Percentiles rank a stretch among this genome's conserved stretches.
phyloP scores from a whole-genome alignment of 1,140 invertebrate species.

The Drosophila jambulina region DNA sequence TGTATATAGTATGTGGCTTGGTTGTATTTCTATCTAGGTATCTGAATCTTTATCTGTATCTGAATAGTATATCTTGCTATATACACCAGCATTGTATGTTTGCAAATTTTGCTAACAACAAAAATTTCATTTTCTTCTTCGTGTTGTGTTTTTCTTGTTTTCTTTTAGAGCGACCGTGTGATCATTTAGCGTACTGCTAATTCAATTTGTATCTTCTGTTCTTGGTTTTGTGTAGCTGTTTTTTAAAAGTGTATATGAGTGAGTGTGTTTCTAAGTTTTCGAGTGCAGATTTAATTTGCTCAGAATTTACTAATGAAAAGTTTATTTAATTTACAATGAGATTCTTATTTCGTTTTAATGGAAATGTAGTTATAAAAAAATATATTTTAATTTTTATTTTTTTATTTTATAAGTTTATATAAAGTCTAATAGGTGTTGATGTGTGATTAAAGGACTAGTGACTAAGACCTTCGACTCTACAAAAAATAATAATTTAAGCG shows the following conservation, averaged over 20 bases:
- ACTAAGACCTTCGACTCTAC: too few species aligned
- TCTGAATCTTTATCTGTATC: constrained; percentile 44
- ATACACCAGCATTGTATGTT: constrained; percentile 45
- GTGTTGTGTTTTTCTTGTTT: constrained; percentile 54
- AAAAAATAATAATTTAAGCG: too few species aligned
- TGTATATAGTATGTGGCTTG: constrained; percentile 31
- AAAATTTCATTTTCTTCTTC: constrained; percentile 36
- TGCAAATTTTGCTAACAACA: constrained; percentile 70
- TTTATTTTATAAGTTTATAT: too few species aligned
- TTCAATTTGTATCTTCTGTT: constrained; percentile 69
- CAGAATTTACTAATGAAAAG: neutral
- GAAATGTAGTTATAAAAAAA: neutral
- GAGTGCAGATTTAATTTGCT: neutral
- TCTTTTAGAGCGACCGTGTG: constrained; percentile 75
- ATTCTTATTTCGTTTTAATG: neutral
- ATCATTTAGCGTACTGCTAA: constrained; percentile 80
- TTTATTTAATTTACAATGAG: neutral
- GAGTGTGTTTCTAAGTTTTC: constrained; percentile 21
- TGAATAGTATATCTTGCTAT: constrained; percentile 28
- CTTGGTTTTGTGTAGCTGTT: constrained; percentile 11
- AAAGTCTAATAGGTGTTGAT: too few species aligned
- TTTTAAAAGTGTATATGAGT: constrained; percentile 7
- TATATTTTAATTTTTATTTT: too few species aligned
- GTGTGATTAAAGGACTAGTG: too few species aligned
- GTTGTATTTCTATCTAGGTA: constrained; percentile 33